Conservation (phyloP, 1,140 invertebrate genomes). For the Drosophila punjabiensis region DNA sequence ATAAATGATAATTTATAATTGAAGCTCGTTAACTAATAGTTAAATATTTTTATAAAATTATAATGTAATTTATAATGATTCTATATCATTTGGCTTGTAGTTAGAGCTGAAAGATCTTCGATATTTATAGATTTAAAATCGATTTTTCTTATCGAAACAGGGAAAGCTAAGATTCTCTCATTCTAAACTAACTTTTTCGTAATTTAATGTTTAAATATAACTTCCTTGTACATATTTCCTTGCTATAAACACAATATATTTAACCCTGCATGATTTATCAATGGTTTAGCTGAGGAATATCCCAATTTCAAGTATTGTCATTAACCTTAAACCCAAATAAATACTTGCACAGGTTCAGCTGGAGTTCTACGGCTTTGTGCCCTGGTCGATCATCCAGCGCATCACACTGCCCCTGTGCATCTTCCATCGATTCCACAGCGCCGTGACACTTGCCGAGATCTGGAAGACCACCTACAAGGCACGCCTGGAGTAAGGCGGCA, state of each 20-base stretch:
- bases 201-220: background rate
- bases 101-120: background rate
- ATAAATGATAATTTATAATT: background rate
- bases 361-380: constrained; percentile 96
- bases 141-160: background rate
- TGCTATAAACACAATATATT: background rate
- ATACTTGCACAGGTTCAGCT: constrained; percentile 89
- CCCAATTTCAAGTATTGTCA: too few species aligned
- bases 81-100: background rate
- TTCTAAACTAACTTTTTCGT: background rate
- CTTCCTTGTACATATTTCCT: background rate
- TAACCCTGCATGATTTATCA: constrained; percentile 19
- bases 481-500: constrained; percentile 90
- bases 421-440: constrained; percentile 98
- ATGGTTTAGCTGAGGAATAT: background rate
- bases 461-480: constrained; percentile 99
- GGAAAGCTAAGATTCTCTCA: background rate
- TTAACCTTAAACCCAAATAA: background rate
- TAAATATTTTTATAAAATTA: background rate
- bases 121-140: background rate
- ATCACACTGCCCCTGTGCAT: constrained; percentile 97
- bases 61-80: background rate
- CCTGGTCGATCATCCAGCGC: constrained; percentile 97
- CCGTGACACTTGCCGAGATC: constrained; percentile 98
- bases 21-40: background rate